phyloP scores from a whole-genome alignment of 2,888 invertebrate genomes.

The Orchesella flavescens region DNA sequence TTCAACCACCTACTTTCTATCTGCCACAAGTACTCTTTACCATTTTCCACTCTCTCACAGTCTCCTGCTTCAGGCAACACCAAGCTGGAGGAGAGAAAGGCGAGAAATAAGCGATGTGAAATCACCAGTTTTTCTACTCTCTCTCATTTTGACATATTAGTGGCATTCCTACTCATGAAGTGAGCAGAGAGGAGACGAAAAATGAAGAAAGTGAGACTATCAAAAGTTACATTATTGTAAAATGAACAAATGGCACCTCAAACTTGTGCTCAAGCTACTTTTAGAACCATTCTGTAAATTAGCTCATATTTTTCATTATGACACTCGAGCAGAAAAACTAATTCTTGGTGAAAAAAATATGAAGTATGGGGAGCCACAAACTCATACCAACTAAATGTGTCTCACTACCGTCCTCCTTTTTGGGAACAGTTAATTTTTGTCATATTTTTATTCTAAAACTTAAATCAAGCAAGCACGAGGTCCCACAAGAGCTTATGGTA shows the following conservation, averaged over 20 bases:
- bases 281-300: conserved; percentile 18
- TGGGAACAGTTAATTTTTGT: background rate
- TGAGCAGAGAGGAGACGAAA: conserved; percentile 5
- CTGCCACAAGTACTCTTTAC: conserved; percentile 10
- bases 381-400: too few species aligned
- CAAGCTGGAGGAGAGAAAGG: background rate
- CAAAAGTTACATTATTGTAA: conserved; percentile 23
- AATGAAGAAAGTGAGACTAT: conserved; percentile 15
- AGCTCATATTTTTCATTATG: conserved; percentile 42
- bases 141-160: conserved; percentile 33
- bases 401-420: too few species aligned
- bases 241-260: background rate
- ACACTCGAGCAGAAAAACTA: conserved; percentile 13
- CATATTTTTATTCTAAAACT: too few species aligned
- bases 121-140: conserved; percentile 18
- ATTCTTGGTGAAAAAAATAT: background rate
- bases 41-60: conserved; percentile 18
- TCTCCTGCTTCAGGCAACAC: background rate
- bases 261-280: background rate
- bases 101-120: conserved; percentile 33
- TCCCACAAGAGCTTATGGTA: background rate
- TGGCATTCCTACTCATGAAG: conserved; percentile 27
- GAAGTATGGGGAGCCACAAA: background rate
- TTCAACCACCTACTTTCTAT: conserved; percentile 15
- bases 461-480: background rate